phyloP scores from a whole-genome alignment of 2,888 invertebrate genomes.

The Leptinotarsa tumamoca region DNA sequence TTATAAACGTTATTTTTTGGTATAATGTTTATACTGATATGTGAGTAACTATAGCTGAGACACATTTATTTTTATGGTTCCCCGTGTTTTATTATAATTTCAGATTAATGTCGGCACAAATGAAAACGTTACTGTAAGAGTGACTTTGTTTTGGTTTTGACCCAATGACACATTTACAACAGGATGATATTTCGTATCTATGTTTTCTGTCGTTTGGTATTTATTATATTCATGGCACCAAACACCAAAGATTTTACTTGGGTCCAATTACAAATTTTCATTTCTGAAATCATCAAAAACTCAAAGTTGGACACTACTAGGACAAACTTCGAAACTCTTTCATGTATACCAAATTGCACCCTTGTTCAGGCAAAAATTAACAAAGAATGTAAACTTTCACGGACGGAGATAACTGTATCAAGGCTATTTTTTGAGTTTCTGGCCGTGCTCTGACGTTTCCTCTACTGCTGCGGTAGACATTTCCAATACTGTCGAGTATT shows the following conservation, averaged over 20 bases:
- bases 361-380: too few species aligned
- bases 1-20: neutral
- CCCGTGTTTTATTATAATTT: neutral
- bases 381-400: too few species aligned
- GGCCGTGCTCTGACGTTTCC: too few species aligned
- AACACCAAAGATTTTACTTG: neutral
- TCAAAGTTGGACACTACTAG: too few species aligned
- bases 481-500: too few species aligned
- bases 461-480: too few species aligned
- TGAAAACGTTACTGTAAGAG: neutral
- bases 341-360: too few species aligned
- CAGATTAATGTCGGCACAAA: neutral
- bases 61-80: conserved; percentile 7
- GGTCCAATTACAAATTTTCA: too few species aligned
- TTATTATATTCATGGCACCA: neutral
- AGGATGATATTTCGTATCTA: neutral
- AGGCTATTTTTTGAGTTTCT: too few species aligned
- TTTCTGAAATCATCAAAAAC: too few species aligned
- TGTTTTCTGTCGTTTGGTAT: neutral
- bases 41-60: neutral
- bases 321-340: too few species aligned
- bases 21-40: neutral
- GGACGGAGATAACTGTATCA: too few species aligned
- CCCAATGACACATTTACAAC: neutral
- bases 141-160: neutral